phyloP scores from a whole-genome alignment of 2,888 invertebrate genomes.

The Leptinotarsa rubiginosa region DNA sequence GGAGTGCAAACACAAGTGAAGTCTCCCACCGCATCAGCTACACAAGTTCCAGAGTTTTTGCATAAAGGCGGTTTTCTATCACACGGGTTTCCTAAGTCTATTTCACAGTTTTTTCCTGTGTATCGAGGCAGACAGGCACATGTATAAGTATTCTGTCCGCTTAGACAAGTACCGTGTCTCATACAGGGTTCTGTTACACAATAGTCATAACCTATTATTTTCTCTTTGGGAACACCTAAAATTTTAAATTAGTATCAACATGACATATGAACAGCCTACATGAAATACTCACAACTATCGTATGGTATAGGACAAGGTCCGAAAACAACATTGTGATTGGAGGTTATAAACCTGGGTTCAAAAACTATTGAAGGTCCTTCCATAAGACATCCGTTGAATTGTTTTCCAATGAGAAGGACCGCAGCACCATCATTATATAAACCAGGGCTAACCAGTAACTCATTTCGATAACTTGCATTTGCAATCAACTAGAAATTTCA shows the following conservation, averaged over 20 bases:
- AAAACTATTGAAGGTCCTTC: slow-evolving; percentile 90
- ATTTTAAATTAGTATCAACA: background rate
- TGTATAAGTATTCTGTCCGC: slow-evolving; percentile 81
- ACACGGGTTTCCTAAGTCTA: slow-evolving; percentile 83
- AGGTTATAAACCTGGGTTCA: slow-evolving; percentile 73
- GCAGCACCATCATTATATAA: slow-evolving; percentile 79
- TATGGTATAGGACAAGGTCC: slow-evolving; percentile 81
- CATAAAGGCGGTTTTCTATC: slow-evolving; percentile 73
- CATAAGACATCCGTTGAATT: slow-evolving; percentile 85
- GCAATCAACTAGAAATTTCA: slow-evolving; percentile 73
- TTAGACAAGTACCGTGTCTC: slow-evolving; percentile 84
- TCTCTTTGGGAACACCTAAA: slow-evolving; percentile 70
- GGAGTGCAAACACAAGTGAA: slow-evolving; percentile 79
- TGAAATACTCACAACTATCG: slow-evolving; percentile 73
- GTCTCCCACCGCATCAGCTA: slow-evolving; percentile 75
- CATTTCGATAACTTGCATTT: slow-evolving; percentile 82
- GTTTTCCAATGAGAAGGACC: slow-evolving; percentile 81
- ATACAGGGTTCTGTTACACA: slow-evolving; percentile 86
- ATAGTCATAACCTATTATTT: slow-evolving; percentile 64
- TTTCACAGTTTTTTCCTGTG: slow-evolving; percentile 88
- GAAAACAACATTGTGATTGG: slow-evolving; percentile 76
- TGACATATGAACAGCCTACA: background rate
- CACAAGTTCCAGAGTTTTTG: slow-evolving; percentile 79
- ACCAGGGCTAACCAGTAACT: slow-evolving; percentile 79
- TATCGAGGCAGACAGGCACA: slow-evolving; percentile 88